Evolutionary conservation across 2,113 vertebrate species (phyloP).

Genomic region (Pollimyrus isidori): DNA sequence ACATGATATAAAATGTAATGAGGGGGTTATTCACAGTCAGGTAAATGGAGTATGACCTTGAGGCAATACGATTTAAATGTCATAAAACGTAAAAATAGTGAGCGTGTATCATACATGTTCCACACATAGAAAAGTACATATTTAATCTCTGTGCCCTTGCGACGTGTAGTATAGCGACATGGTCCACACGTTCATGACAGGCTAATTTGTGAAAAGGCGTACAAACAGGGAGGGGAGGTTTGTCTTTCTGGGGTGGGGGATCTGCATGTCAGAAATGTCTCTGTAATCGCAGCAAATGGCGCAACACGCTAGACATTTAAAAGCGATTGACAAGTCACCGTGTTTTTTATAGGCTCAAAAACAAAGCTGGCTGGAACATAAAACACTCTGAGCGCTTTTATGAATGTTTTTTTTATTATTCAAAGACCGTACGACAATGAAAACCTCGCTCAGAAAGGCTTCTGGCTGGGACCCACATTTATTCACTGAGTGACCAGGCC

Average conservation of each 20-base stretch:
- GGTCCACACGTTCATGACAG: not conserved
- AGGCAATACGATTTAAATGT: not conserved
- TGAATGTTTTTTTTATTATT: not conserved
- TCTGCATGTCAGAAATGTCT: not conserved
- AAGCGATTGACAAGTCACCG: not conserved
- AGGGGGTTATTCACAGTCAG: not conserved
- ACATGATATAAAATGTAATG: not conserved
- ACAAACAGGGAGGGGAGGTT: not conserved
- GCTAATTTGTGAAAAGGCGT: not conserved
- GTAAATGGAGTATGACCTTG: not conserved
- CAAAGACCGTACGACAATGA: not conserved
- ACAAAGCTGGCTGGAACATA: not conserved
- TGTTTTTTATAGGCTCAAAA: not conserved
- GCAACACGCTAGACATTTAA: not conserved
- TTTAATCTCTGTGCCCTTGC: not conserved
- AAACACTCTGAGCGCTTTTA: not conserved
- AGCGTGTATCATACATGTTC: not conserved
- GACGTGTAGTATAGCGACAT: not conserved
- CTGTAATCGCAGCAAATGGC: not conserved
- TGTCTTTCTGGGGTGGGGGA: not conserved
- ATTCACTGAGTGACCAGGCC: not conserved
- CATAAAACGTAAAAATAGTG: not conserved
- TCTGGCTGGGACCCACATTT: not conserved
- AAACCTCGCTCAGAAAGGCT: not conserved
- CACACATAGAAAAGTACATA: not conserved